phyloP scores from a whole-genome alignment of 2,888 invertebrate species.

The Apeira syringaria region DNA sequence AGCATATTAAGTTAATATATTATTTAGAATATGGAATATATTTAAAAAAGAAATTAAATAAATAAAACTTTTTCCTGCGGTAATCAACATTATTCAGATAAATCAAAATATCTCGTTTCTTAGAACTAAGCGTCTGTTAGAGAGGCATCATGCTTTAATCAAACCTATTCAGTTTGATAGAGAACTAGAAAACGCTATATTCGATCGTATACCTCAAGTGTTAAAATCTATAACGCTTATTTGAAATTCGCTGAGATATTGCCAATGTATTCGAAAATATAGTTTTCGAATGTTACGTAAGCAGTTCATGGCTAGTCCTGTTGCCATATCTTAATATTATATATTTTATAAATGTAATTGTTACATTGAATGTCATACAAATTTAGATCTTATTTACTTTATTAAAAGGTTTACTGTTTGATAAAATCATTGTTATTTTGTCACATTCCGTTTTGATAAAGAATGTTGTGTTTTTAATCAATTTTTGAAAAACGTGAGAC shows the following conservation, averaged over 20 bases:
- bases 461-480: slow-evolving; percentile 39
- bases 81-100: not conserved
- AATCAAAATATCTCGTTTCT: not conserved
- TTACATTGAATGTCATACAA: slow-evolving; percentile 17
- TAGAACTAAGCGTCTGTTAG: slow-evolving; percentile 3
- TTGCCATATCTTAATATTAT: slow-evolving; percentile 19
- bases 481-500: slow-evolving; percentile 12
- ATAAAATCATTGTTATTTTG: slow-evolving; percentile 34
- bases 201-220: slow-evolving; percentile 31
- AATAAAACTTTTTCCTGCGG: not conserved
- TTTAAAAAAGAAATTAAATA: no score
- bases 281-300: slow-evolving; percentile 11
- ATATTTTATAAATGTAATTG: slow-evolving; percentile 6
- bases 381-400: slow-evolving; percentile 37
- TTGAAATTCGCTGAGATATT: slow-evolving; percentile 5
- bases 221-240: slow-evolving; percentile 29
- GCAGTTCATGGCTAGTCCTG: slow-evolving; percentile 12
- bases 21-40: no score
- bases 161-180: not conserved
- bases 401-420: slow-evolving; percentile 40
- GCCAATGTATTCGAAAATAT: slow-evolving; percentile 13
- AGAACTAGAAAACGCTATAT: slow-evolving; percentile 8
- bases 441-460: slow-evolving; percentile 61
- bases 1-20: no score
- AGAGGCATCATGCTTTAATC: not conserved